Conservation (phyloP, 2,888 invertebrate genomes). For the Melieria omissa region DNA sequence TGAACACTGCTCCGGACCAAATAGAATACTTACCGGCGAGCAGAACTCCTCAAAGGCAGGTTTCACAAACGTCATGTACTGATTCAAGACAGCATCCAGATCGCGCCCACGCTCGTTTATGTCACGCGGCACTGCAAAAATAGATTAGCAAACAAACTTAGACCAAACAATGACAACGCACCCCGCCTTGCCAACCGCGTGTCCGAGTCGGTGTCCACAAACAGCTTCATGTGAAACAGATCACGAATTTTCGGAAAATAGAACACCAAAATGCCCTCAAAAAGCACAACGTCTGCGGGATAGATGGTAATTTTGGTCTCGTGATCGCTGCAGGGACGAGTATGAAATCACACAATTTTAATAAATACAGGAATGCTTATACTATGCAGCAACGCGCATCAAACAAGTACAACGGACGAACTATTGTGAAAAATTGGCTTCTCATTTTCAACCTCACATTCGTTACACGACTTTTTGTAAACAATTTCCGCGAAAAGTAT, state of each 20-base stretch:
- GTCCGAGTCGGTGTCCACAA: slow-evolving; percentile 99
- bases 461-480: no score
- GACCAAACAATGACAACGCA: slow-evolving; percentile 52
- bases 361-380: no score
- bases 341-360: not conserved
- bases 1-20: not conserved
- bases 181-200: slow-evolving; percentile 92
- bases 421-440: no score
- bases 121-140: slow-evolving; percentile 87
- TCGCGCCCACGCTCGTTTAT: slow-evolving; percentile 94
- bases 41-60: slow-evolving; percentile 99
- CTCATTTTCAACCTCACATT: no score
- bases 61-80: slow-evolving; percentile 98
- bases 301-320: slow-evolving; percentile 83
- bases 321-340: slow-evolving; percentile 66
- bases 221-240: slow-evolving; percentile 98
- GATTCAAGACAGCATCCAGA: slow-evolving; percentile 92
- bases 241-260: slow-evolving; percentile 95
- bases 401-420: no score
- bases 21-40: slow-evolving; percentile 78
- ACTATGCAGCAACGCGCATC: no score
- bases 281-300: slow-evolving; percentile 95
- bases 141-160: not conserved
- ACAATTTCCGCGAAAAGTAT: no score
- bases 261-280: slow-evolving; percentile 98